Evolutionary conservation across 2,113 vertebrate species (phyloP).

Genomic region (Saguinus imperator): DNA sequence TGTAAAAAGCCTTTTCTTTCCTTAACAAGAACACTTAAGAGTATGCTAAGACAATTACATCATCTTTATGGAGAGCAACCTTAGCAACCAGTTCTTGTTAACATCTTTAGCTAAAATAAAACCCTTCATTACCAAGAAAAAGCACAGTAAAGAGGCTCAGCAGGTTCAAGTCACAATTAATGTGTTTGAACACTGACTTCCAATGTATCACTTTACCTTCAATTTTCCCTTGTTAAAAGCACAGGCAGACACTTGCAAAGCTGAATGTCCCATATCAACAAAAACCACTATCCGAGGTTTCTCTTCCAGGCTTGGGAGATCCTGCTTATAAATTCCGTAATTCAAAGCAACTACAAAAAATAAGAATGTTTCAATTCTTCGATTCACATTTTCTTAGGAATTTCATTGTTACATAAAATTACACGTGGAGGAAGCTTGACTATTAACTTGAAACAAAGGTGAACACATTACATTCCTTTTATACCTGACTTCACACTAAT

Average conservation of each 20-base stretch:
- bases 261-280: conserved; percentile 90
- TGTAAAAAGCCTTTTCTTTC: background rate
- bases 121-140: background rate
- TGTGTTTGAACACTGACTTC: background rate
- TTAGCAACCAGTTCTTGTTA: background rate
- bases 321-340: conserved; percentile 89
- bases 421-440: background rate
- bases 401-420: background rate
- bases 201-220: conserved; percentile 81
- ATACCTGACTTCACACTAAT: background rate
- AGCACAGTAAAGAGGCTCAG: background rate
- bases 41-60: background rate
- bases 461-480: background rate
- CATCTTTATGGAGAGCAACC: background rate
- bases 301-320: conserved; percentile 86
- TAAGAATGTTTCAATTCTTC: background rate
- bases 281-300: conserved; percentile 88
- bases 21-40: background rate
- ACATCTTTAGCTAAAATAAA: background rate
- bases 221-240: conserved; percentile 89
- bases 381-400: background rate
- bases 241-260: conserved; percentile 88
- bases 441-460: background rate
- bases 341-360: conserved; percentile 86
- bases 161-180: background rate